Conservation (phyloP, 1,140 invertebrate genomes). For the Cotesia glomerata region DNA sequence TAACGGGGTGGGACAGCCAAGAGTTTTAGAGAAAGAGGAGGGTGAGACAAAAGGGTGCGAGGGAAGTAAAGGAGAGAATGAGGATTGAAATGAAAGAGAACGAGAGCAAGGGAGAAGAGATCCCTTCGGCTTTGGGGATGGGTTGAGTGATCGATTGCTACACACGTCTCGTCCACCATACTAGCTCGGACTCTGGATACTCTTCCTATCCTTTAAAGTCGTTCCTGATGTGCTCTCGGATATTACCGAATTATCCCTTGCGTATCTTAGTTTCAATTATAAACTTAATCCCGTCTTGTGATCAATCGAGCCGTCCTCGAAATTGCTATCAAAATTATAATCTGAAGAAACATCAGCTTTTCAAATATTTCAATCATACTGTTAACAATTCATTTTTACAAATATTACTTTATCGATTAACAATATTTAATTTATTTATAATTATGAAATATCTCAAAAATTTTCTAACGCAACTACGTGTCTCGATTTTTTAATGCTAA, state of each 20-base stretch:
- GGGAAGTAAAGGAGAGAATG: background rate
- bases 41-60: background rate
- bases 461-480: no score
- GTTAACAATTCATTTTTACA: no score
- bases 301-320: conserved; percentile 11
- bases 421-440: no score
- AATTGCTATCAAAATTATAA: conserved; percentile 17
- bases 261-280: conserved; percentile 28
- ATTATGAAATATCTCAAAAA: no score
- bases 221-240: conserved; percentile 16
- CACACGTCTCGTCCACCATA: conserved; percentile 43
- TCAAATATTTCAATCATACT: no score
- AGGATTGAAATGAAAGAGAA: conserved; percentile 34
- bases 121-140: conserved; percentile 43
- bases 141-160: conserved; percentile 51
- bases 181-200: conserved; percentile 17
- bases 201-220: conserved; percentile 2
- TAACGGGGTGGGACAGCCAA: background rate
- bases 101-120: conserved; percentile 33
- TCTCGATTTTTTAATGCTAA: no score
- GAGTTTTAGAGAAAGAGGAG: conserved; percentile 2
- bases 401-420: no score
- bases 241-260: conserved; percentile 15
- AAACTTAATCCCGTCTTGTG: conserved; percentile 29
- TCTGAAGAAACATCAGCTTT: background rate